Evolutionary conservation across 1,140 invertebrate genomes (phyloP).

Genomic region (Brachionus manjavacas): DNA sequence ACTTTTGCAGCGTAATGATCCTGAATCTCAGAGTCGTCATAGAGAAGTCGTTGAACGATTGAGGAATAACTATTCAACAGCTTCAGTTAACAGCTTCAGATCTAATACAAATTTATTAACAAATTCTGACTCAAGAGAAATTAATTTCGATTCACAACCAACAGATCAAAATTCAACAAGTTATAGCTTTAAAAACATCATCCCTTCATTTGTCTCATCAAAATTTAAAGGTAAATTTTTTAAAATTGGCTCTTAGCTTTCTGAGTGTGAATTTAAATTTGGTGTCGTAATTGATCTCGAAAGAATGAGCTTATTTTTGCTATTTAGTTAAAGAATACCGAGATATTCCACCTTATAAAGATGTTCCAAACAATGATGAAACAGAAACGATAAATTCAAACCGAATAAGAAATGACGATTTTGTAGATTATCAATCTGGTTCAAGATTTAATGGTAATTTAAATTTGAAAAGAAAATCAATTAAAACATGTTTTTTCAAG

Average conservation of each 20-base stretch:
- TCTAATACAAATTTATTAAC: background rate
- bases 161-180: background rate
- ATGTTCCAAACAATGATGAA: background rate
- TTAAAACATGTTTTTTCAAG: background rate
- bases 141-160: background rate
- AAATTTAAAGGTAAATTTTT: background rate
- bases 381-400: background rate
- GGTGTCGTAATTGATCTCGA: background rate
- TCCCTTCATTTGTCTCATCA: background rate
- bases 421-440: background rate
- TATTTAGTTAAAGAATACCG: conserved; percentile 39
- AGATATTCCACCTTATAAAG: conserved; percentile 28
- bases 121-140: background rate
- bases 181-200: background rate
- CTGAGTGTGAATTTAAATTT: background rate
- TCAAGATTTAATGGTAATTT: background rate
- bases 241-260: background rate
- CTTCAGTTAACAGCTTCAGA: background rate
- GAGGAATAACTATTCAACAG: conserved; percentile 19
- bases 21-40: background rate
- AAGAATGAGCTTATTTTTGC: conserved; percentile 1
- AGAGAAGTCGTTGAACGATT: background rate
- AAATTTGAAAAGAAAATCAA: background rate
- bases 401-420: background rate
- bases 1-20: conserved; percentile 11